Base-by-base conservation (phyloP, 1,140 invertebrate genomes). In the Musca vetustissima region DNA sequence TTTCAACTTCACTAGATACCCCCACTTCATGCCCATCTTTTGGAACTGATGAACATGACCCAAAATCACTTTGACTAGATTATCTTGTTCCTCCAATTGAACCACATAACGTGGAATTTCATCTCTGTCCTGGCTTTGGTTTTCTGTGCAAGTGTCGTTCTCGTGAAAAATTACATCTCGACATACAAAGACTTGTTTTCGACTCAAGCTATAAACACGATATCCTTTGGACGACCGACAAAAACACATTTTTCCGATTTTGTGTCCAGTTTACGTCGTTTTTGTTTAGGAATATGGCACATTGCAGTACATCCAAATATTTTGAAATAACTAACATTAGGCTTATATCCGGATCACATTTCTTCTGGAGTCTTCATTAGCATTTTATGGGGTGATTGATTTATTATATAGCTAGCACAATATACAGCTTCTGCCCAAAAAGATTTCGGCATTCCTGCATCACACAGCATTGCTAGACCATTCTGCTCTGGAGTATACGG, bases 331-430 rank as follows among this genome's bases (percentile, higher is more conserved):
- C 64, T 76, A 70, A 65, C 52, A 53, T 69, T 78, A 77, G 14
- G 25, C 25, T 64, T 79, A 75, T 17, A 79, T 15, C 66, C 84
- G 79, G 69, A 76, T 83, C 21, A 83, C 72, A 69, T 77, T 69
- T 84, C 69, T 55, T 53, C 48, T 8, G 53, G 14, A 11, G 48
- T 53, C 17, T 67, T 24, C 19, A n/a, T 48, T 14, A 48, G 21
- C 48, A 47, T 66, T 48, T 36, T 36, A 19, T 32, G 28, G 3
- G 28, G 28, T 32, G 28, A 32, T 32, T 9, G 3, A 32, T 32
- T 32, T 32, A 32, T 32, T 3, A 32, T n/a, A n/a, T n/a, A n/a
- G n/a, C n/a, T n/a, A n/a, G n/a, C n/a, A n/a, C 28, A 32, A 4
- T 32, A 32, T 32, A 32, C 28, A 32, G 28, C 4, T 32, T 32